Evolutionary conservation across 2,113 vertebrate species (phyloP).

Genomic region (Accipiter cooperii): DNA sequence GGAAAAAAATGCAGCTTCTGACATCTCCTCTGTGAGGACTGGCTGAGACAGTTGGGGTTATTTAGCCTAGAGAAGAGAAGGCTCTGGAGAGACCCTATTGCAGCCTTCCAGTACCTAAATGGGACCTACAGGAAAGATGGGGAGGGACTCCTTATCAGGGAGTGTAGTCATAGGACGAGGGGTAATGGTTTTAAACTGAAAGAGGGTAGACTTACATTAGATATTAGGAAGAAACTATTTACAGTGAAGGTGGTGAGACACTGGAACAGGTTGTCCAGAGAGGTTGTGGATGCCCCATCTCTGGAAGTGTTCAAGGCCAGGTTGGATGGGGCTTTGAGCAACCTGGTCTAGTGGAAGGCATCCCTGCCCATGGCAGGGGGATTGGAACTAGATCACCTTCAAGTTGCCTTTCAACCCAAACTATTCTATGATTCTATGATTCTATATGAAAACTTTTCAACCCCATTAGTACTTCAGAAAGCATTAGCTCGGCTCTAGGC

Average conservation of each 20-base stretch:
- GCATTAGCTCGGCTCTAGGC: background rate
- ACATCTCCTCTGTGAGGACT: background rate
- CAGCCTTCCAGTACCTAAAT: background rate
- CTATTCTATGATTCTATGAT: background rate
- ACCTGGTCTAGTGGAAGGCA: background rate
- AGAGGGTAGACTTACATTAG: background rate
- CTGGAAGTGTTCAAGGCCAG: background rate
- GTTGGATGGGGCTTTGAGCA: background rate
- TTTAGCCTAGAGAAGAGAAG: background rate
- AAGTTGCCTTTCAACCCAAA: background rate
- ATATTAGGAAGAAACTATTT: background rate
- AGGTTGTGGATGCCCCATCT: accelerated
- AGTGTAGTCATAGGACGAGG: background rate
- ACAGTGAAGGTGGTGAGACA: background rate
- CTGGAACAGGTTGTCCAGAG: background rate
- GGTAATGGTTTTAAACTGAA: background rate
- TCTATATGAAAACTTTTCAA: background rate
- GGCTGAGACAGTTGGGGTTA: background rate
- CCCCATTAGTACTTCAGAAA: background rate
- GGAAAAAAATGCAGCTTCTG: background rate
- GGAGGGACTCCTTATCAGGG: background rate
- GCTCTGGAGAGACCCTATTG: background rate
- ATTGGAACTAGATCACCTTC: background rate
- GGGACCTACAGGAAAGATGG: background rate
- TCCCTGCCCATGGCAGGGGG: background rate